Conservation (phyloP, 2,888 invertebrate species). For the Metallyticus violacea region DNA sequence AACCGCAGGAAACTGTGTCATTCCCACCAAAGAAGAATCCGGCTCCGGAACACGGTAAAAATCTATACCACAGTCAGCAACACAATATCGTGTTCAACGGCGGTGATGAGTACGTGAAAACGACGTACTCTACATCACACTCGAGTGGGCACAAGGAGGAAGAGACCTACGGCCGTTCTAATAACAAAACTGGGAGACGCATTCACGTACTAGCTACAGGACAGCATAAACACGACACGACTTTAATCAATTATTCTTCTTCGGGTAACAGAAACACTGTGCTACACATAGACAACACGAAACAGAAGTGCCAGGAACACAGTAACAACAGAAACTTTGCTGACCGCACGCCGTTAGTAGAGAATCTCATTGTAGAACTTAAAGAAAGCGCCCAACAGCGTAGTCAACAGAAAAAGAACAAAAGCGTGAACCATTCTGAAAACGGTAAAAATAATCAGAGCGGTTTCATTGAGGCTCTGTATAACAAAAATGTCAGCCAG, state of each 20-base stretch:
- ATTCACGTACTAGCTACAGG: slow-evolving; percentile 14
- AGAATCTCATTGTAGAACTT: slow-evolving; percentile 26
- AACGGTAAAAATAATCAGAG: not conserved
- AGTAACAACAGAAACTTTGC: not conserved
- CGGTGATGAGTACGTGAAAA: not conserved
- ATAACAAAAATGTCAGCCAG: slow-evolving; percentile 17
- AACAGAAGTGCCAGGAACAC: not conserved
- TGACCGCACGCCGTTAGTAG: slow-evolving; percentile 15
- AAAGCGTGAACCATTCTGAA: not conserved
- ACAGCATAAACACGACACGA: slow-evolving; percentile 13
- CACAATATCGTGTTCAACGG: slow-evolving; percentile 7
- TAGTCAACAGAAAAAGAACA: not conserved
- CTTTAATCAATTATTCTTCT: not conserved
- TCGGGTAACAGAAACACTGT: slow-evolving; percentile 9
- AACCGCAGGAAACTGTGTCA: slow-evolving; percentile 4
- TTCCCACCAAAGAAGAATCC: not conserved
- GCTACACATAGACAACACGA: slow-evolving; percentile 6
- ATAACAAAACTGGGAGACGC: not conserved
- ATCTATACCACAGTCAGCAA: not conserved
- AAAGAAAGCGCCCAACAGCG: slow-evolving; percentile 21
- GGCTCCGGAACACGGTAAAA: not conserved
- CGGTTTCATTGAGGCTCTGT: not conserved
- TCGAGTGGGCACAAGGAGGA: not conserved
- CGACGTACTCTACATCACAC: not conserved
- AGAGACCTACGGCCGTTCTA: not conserved